Conservation (phyloP, 2,888 invertebrate genomes). For the Lomographa bimaculata region DNA sequence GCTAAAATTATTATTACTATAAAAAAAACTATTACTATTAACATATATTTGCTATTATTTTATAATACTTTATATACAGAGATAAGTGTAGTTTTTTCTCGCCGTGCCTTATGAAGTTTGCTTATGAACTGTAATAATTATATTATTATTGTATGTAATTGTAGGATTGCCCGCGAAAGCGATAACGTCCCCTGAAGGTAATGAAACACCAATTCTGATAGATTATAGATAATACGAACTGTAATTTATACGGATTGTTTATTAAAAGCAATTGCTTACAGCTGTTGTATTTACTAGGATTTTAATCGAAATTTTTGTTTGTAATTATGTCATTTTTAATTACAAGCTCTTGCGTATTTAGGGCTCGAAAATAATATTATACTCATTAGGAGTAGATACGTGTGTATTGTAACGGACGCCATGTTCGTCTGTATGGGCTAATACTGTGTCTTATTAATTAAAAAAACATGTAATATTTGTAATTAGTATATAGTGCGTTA, state of each 20-base stretch:
- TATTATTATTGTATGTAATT: constrained; percentile 23
- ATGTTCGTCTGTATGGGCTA: constrained; percentile 43
- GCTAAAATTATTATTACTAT: constrained; percentile 14
- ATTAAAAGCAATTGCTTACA: no score
- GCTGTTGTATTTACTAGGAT: no score
- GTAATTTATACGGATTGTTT: no score
- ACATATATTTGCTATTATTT: constrained; percentile 13
- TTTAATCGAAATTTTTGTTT: no score
- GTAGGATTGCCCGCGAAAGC: constrained; percentile 62
- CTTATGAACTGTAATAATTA: constrained; percentile 28
- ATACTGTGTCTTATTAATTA: constrained; percentile 59
- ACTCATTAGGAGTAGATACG: constrained; percentile 15
- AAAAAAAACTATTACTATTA: no score
- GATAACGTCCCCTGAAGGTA: constrained; percentile 80
- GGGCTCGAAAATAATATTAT: constrained; percentile 24
- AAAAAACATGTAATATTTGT: constrained; percentile 34
- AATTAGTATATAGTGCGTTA: constrained; percentile 20
- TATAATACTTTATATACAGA: constrained; percentile 9
- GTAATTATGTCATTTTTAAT: no score
- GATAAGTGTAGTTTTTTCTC: constrained; percentile 15
- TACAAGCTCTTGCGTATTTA: constrained; percentile 21
- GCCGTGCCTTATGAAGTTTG: constrained; percentile 41
- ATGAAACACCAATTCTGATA: constrained; percentile 73
- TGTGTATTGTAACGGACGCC: constrained; percentile 25
- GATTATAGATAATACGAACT: constrained; percentile 40